These are phyloP conservation scores for Netelia inedita DNA, from an alignment of 2,888 invertebrate genomes.

Conservation along the genomic window DNA sequence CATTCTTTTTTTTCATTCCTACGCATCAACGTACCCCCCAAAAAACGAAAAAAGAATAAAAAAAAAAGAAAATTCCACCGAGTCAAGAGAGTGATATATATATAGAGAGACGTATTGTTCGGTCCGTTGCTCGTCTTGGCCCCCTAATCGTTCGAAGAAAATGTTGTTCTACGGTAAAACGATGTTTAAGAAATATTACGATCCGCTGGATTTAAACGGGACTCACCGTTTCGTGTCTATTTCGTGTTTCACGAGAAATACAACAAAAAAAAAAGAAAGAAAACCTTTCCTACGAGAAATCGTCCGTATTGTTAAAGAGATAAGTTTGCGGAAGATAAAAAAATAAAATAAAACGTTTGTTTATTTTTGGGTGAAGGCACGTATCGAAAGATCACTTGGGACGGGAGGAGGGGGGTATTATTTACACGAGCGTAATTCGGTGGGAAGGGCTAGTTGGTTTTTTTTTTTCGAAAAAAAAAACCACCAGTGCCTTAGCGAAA, in stretches of 20 bases:
- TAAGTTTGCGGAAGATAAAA: constrained; percentile 6
- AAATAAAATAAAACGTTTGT: constrained; percentile 30
- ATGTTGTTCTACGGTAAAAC: too few species aligned
- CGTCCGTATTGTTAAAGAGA: too few species aligned
- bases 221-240: too few species aligned
- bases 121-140: background rate
- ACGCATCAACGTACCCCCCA: background rate
- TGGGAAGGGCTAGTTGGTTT: constrained; percentile 33
- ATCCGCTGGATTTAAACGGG: too few species aligned
- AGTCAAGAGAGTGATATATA: background rate
- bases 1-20: constrained; percentile 9
- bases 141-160: too few species aligned
- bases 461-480: background rate
- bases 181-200: too few species aligned
- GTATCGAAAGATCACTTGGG: too few species aligned
- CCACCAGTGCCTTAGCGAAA: background rate
- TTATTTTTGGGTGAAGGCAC: background rate
- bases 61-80: background rate
- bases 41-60: background rate
- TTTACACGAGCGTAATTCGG: constrained; percentile 67
- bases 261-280: constrained; percentile 24
- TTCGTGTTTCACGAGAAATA: too few species aligned
- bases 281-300: too few species aligned
- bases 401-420: constrained; percentile 13
- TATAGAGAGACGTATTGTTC: background rate